These are phyloP conservation scores for Mobula birostris DNA, from an alignment of 2,113 vertebrate genomes.

Conservation along the genomic window DNA sequence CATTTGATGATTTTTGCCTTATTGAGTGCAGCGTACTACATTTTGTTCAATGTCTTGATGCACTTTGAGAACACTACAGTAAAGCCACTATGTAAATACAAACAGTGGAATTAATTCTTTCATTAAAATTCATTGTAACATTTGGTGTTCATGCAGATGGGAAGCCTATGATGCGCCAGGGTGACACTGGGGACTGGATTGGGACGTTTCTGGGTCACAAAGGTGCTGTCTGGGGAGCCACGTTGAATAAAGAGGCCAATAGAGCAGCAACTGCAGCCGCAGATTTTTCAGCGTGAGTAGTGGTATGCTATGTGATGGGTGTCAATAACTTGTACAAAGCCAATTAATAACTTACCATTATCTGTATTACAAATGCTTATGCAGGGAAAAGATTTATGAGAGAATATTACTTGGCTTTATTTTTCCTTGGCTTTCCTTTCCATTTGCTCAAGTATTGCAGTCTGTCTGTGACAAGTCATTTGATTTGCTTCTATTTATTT, in stretches of 20 bases:
- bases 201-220: constrained; percentile 97
- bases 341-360: background rate
- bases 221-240: constrained; percentile 97
- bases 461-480: background rate
- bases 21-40: background rate
- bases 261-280: constrained; percentile 95
- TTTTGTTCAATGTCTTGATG: background rate
- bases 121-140: background rate
- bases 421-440: background rate
- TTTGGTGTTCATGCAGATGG: constrained; percentile 67
- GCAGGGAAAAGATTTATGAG: too few species aligned
- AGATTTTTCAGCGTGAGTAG: constrained; percentile 98
- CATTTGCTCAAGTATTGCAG: background rate
- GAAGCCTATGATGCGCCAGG: constrained; percentile 97
- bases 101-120: background rate
- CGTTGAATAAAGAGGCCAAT: constrained; percentile 88
- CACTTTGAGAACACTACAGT: background rate
- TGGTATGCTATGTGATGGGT: constrained; percentile 39
- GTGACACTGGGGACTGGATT: constrained; percentile 98
- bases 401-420: background rate
- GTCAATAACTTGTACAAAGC: background rate
- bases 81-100: background rate
- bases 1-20: background rate
- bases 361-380: too few species aligned
- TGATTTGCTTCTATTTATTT: background rate